Percentiles rank a stretch among this genome's conserved stretches.
phyloP scores from a whole-genome alignment of 2,888 invertebrate species.

The Drosophila quinaria region DNA sequence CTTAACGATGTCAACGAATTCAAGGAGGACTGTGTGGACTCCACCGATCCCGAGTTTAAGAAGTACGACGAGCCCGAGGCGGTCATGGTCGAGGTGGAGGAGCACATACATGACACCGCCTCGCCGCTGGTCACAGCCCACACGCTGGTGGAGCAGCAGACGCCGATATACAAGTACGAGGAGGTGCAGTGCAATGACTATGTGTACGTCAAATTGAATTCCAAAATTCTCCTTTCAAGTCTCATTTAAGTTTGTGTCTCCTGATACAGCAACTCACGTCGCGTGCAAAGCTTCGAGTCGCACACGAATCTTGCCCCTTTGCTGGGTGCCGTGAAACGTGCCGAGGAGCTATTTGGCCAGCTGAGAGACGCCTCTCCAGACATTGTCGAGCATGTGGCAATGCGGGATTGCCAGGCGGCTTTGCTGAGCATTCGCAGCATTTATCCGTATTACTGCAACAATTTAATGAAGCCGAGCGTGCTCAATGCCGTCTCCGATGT shows the following conservation, averaged over 20 bases:
- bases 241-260: too few species aligned
- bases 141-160: constrained; percentile 89
- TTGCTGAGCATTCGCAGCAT: constrained; percentile 78
- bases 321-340: constrained; percentile 79
- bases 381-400: constrained; percentile 68
- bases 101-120: constrained; percentile 92
- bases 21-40: constrained; percentile 86
- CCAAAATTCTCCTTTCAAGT: not conserved
- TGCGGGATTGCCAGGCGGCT: constrained; percentile 73
- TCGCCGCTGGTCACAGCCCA: constrained; percentile 89
- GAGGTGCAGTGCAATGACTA: constrained; percentile 87
- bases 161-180: constrained; percentile 90
- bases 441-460: constrained; percentile 81
- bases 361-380: constrained; percentile 70
- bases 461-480: constrained; percentile 80
- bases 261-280: constrained; percentile 79
- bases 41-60: constrained; percentile 81
- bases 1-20: constrained; percentile 91
- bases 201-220: constrained; percentile 84
- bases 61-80: constrained; percentile 88
- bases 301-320: constrained; percentile 82
- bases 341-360: constrained; percentile 75
- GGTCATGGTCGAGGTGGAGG: constrained; percentile 92
- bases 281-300: constrained; percentile 84
- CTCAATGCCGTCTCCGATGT: constrained; percentile 83